Base-by-base conservation (phyloP, 1,140 invertebrate genomes). In the Sycobia sp. region DNA sequence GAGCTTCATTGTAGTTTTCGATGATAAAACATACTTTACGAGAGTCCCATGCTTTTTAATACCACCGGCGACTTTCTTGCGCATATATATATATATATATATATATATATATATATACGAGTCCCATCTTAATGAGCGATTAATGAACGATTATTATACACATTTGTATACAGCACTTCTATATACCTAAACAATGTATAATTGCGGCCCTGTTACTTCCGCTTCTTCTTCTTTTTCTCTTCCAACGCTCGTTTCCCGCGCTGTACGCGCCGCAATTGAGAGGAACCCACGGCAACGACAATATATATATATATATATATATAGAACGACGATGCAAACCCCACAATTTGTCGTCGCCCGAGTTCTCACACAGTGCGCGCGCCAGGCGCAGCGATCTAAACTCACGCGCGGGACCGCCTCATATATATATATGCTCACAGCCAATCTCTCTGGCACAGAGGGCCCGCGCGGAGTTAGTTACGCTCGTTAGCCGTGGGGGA, bases 401-500 rank as follows among this genome's bases (percentile, higher is more conserved):
- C n/a, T n/a, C n/a, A n/a, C n/a, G n/a, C n/a, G n/a, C n/a, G n/a
- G n/a, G n/a, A n/a, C n/a, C n/a, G n/a, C 49, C 18, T 36, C 2
- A 18, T 50, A 32, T 9, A 9, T 53, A 11, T 38, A 20, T 36
- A 34, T 14, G n/a, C 34, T 49, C 34, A 41, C 38, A 49, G 39
- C 10, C 20, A 50, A 55, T 46, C 55, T 41, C 44, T n/a, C n/a
- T n/a, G n/a, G n/a, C n/a, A n/a, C n/a, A 36, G 59, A 55, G 56
- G 73, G 67, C 61, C 69, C 50, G 46, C 57, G 57, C n/a, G n/a
- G n/a, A n/a, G 36, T 73, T 70, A 69, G 67, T 73, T 63, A 73
- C 69, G 71, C 66, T 73, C 67, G 58, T 75, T 75, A 73, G 70
- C 64, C 59, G 29, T 11, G 29, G 29, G n/a, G n/a, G n/a, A n/a